phyloP scores from a whole-genome alignment of 2,797 vertebrate species.

The Tadarida brasiliensis region DNA sequence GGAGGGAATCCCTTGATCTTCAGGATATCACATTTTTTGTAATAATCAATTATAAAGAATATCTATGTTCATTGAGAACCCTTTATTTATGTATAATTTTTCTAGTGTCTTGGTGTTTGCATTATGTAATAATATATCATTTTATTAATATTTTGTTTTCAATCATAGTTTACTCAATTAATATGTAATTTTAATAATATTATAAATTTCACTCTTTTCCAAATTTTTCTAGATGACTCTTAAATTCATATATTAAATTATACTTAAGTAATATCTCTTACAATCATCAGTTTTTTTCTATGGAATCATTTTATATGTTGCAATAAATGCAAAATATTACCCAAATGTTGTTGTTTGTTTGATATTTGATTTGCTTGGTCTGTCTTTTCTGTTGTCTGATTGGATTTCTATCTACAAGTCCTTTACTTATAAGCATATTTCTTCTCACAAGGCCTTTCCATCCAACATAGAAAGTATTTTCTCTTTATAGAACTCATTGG shows the following conservation, averaged over 20 bases:
- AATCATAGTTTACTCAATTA: background rate
- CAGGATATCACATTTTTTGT: background rate
- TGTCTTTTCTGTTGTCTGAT: background rate
- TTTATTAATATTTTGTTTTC: background rate
- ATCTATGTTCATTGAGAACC: background rate
- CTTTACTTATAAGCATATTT: background rate
- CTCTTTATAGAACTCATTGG: conserved; percentile 15
- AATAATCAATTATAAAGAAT: background rate
- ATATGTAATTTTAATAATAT: background rate
- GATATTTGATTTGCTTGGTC: background rate
- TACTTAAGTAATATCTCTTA: background rate
- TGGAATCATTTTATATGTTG: background rate
- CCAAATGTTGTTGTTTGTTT: background rate
- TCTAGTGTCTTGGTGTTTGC: background rate
- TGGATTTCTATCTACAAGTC: background rate
- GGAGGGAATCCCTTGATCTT: background rate
- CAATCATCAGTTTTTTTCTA: background rate
- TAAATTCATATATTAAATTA: background rate
- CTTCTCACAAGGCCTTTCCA: background rate
- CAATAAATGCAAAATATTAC: background rate
- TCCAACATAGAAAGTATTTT: conserved; percentile 52
- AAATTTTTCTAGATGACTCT: background rate
- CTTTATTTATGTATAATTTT: background rate
- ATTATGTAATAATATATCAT: background rate
- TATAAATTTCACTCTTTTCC: background rate